A percentile compares a stretch with the other conserved stretches of the same genome.
Conservation (phyloP, 2,797 vertebrate genomes). For the Loris lydekkerianus region DNA sequence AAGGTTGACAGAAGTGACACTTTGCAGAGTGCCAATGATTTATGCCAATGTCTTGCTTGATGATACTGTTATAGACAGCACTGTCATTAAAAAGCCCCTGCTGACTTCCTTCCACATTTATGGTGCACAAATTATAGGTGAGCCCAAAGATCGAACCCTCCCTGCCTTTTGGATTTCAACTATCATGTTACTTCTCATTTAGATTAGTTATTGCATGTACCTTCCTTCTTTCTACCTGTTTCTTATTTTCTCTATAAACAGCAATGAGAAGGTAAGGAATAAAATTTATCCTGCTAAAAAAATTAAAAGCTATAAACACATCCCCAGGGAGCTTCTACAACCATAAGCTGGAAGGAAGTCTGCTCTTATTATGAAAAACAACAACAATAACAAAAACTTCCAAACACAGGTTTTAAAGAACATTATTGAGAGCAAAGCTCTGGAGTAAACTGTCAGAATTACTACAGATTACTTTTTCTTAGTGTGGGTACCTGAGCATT, state of each 20-base stretch:
- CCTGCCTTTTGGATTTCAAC: slow-evolving; percentile 90
- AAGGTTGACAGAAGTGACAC: slow-evolving; percentile 97
- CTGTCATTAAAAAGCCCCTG: slow-evolving; percentile 97
- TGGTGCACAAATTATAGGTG: slow-evolving; percentile 94
- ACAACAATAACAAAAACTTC: background rate
- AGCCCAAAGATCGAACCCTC: slow-evolving; percentile 91
- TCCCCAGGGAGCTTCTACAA: slow-evolving; percentile 32
- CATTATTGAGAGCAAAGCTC: slow-evolving; percentile 53
- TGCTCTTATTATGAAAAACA: slow-evolving; percentile 55
- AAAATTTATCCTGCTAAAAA: slow-evolving; percentile 59
- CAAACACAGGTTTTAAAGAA: slow-evolving; percentile 71
- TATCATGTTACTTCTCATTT: slow-evolving; percentile 87
- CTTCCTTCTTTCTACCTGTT: slow-evolving; percentile 72
- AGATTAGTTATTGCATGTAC: slow-evolving; percentile 71
- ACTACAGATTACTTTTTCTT: slow-evolving; percentile 50
- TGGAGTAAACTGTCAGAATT: slow-evolving; percentile 60
- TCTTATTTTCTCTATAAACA: slow-evolving; percentile 69
- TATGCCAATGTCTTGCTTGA: slow-evolving; percentile 96
- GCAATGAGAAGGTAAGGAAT: slow-evolving; percentile 16
- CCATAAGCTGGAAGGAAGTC: background rate
- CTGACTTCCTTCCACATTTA: slow-evolving; percentile 93
- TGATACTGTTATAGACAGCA: slow-evolving; percentile 97
- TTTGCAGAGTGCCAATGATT: slow-evolving; percentile 96
- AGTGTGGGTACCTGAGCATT: slow-evolving; percentile 28
- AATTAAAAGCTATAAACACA: slow-evolving; percentile 17